These are phyloP conservation scores for Pluvianellus socialis DNA, from an alignment of 2,113 vertebrate species.

Conservation along the genomic window DNA sequence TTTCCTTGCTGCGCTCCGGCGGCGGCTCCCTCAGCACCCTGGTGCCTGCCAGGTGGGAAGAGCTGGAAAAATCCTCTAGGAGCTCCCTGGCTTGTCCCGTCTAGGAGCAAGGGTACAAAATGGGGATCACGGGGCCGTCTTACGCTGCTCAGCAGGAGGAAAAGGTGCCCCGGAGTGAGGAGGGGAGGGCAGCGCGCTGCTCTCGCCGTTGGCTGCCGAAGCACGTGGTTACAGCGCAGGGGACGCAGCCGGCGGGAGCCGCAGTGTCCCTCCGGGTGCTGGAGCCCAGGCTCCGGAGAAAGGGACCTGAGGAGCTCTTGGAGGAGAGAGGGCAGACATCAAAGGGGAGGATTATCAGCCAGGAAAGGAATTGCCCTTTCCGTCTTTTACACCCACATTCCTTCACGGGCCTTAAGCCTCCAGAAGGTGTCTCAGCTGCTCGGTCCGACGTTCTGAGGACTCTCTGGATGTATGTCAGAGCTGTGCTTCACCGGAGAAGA, in stretches of 20 bases:
- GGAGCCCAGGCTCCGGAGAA: background rate
- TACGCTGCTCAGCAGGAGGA: background rate
- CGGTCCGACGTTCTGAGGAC: background rate
- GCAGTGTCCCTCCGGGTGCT: background rate
- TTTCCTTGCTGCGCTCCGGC: background rate
- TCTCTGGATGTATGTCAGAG: background rate
- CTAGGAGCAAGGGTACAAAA: background rate
- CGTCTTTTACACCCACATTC: background rate
- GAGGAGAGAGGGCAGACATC: background rate
- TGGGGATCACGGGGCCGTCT: accelerated
- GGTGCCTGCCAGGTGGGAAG: background rate
- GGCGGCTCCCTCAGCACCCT: background rate
- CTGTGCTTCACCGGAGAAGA: background rate
- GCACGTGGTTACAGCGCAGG: background rate
- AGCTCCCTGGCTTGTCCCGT: background rate
- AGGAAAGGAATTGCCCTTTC: background rate
- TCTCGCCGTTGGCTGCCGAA: accelerated
- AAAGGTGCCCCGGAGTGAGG: background rate
- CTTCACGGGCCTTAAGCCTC: background rate
- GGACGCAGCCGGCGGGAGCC: background rate
- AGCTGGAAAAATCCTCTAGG: background rate
- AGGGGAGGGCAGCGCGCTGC: background rate
- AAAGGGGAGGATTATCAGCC: background rate
- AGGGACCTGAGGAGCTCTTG: background rate
- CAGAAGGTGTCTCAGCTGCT: background rate